phyloP scores from a whole-genome alignment of 2,797 vertebrate species.

The Periparus ater region DNA sequence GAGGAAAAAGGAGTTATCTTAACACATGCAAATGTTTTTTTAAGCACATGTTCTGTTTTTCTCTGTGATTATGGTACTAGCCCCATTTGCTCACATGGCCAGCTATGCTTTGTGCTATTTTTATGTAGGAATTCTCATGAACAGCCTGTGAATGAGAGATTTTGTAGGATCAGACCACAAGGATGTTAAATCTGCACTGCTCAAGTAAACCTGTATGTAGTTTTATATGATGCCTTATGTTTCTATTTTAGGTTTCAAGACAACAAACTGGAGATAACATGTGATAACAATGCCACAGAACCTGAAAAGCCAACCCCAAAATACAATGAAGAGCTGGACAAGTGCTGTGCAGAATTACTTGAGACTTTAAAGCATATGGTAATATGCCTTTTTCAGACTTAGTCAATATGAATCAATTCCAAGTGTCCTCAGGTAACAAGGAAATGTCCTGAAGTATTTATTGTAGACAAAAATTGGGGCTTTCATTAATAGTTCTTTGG shows the following conservation, averaged over 20 bases:
- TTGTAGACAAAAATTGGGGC: not conserved
- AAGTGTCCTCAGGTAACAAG: not conserved
- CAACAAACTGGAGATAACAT: conserved; percentile 52
- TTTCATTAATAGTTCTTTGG: not conserved
- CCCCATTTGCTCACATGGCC: not conserved
- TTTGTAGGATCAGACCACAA: not conserved
- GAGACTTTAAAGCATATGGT: conserved; percentile 84
- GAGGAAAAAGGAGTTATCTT: not conserved
- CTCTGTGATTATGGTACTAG: not conserved
- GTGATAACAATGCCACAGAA: not conserved
- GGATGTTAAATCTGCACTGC: not conserved
- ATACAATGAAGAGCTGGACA: conserved; percentile 77
- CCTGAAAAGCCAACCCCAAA: conserved; percentile 21
- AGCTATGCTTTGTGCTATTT: not conserved
- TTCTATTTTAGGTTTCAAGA: conserved; percentile 72
- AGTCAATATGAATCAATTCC: not conserved
- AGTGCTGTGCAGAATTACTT: conserved; percentile 80
- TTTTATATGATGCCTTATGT: not conserved
- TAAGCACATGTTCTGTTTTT: not conserved
- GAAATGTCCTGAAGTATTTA: not conserved
- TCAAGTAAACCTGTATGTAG: not conserved
- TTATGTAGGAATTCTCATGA: not conserved
- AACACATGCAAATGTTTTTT: not conserved
- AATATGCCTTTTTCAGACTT: not conserved
- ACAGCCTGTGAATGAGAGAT: not conserved